Conservation (phyloP, 2,888 invertebrate species). For the Agelastica alni region DNA sequence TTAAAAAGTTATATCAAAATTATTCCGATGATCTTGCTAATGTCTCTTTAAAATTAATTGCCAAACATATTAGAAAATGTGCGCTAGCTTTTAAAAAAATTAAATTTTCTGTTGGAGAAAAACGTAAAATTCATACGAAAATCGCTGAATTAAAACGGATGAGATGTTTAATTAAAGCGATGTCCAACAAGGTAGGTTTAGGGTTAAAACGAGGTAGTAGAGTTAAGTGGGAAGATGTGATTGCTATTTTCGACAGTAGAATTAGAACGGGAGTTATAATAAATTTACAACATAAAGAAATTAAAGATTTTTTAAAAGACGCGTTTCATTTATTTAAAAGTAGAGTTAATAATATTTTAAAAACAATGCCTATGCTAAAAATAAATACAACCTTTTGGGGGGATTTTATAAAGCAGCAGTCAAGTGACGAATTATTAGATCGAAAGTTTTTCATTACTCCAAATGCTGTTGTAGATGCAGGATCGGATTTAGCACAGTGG, state of each 20-base stretch:
- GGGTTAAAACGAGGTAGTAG: too few species aligned
- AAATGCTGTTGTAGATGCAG: conserved; percentile 3
- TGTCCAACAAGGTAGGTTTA: too few species aligned
- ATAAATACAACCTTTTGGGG: background rate
- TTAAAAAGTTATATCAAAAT: too few species aligned
- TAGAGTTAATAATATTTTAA: background rate
- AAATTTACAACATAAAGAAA: conserved; percentile 6
- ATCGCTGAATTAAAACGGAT: too few species aligned
- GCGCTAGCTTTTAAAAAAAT: too few species aligned
- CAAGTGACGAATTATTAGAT: background rate
- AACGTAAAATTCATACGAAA: too few species aligned
- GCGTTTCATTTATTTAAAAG: background rate
- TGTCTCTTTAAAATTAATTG: too few species aligned
- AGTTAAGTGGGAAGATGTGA: conserved; percentile 7
- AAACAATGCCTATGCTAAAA: background rate
- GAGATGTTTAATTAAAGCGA: too few species aligned
- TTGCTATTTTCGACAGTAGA: conserved; percentile 3
- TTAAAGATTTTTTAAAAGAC: conserved; percentile 2
- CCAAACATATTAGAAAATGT: too few species aligned
- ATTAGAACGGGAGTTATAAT: conserved; percentile 9
- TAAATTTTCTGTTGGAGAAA: too few species aligned
- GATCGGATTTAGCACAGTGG: conserved; percentile 6
- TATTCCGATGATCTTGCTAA: too few species aligned
- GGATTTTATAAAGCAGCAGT: background rate
- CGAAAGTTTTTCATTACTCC: conserved; percentile 7